phyloP scores from a whole-genome alignment of 1,140 invertebrate genomes.

The Platorchestia sp. region DNA sequence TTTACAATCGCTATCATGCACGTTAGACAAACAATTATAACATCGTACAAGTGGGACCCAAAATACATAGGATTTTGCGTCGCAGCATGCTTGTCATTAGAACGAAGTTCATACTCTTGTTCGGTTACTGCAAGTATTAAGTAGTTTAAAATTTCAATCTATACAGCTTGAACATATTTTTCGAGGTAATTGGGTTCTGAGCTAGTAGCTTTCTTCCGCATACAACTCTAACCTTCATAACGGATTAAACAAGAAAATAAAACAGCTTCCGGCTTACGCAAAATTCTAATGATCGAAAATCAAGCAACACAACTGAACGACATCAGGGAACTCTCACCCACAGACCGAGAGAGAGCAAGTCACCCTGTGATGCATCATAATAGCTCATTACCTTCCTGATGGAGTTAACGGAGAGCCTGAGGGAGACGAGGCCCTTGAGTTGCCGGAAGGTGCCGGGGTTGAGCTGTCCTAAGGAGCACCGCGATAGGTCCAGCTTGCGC shows the following conservation, averaged over 20 bases:
- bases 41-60: not conserved
- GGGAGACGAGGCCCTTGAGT: constrained; percentile 78
- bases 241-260: not conserved
- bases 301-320: constrained; percentile 65
- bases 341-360: not conserved
- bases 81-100: too few species aligned
- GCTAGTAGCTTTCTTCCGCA: too few species aligned
- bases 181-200: too few species aligned
- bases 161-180: too few species aligned
- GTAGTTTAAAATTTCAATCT: too few species aligned
- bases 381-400: constrained; percentile 82
- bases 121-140: too few species aligned
- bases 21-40: too few species aligned
- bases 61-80: too few species aligned
- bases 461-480: constrained; percentile 86
- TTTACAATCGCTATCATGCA: not conserved
- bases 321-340: not conserved
- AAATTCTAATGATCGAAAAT: constrained; percentile 69
- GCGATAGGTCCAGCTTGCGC: constrained; percentile 84
- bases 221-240: not conserved
- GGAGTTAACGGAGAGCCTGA: constrained; percentile 88
- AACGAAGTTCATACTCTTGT: too few species aligned
- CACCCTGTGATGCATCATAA: too few species aligned
- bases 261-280: constrained; percentile 84
- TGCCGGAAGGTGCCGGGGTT: constrained; percentile 84